A percentile compares a stretch with the other conserved stretches of the same genome.
phyloP scores from a whole-genome alignment of 2,113 vertebrate species.

The Pachyramphus minor region DNA sequence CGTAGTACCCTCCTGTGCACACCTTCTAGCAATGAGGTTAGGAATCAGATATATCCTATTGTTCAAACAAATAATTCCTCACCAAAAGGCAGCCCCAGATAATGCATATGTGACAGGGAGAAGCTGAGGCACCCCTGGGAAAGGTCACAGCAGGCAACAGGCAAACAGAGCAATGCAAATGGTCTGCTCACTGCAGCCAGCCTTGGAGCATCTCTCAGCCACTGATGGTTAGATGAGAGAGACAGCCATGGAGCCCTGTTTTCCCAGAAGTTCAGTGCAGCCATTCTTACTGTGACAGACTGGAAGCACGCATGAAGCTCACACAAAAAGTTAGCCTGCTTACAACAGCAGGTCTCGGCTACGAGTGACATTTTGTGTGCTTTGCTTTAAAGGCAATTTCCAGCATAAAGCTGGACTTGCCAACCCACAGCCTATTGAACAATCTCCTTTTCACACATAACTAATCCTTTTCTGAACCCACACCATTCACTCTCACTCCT shows the following conservation, averaged over 20 bases:
- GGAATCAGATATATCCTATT: not conserved
- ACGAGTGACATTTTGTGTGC: not conserved
- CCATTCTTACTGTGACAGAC: not conserved
- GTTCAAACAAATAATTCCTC: not conserved
- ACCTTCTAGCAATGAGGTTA: not conserved
- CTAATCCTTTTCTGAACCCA: not conserved
- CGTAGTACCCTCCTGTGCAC: not conserved
- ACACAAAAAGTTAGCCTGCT: not conserved
- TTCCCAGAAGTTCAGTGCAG: not conserved
- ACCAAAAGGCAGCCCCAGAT: not conserved
- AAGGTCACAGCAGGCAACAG: not conserved
- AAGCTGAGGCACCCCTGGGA: not conserved
- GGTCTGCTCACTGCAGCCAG: not conserved
- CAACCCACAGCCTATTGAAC: not conserved
- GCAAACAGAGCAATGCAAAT: not conserved
- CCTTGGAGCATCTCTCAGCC: not conserved
- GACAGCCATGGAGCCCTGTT: rapidly evolving
- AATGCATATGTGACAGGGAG: not conserved
- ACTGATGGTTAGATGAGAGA: not conserved
- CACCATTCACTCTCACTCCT: not conserved
- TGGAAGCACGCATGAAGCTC: not conserved
- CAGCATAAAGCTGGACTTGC: not conserved
- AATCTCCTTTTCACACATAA: not conserved
- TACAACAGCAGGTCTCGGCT: not conserved
- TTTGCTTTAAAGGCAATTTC: not conserved